Percentiles rank a stretch among this genome's conserved stretches.
These are phyloP conservation scores for Drymodes brunneopygia DNA, from an alignment of 2,113 vertebrate species.

Conservation along the genomic window DNA sequence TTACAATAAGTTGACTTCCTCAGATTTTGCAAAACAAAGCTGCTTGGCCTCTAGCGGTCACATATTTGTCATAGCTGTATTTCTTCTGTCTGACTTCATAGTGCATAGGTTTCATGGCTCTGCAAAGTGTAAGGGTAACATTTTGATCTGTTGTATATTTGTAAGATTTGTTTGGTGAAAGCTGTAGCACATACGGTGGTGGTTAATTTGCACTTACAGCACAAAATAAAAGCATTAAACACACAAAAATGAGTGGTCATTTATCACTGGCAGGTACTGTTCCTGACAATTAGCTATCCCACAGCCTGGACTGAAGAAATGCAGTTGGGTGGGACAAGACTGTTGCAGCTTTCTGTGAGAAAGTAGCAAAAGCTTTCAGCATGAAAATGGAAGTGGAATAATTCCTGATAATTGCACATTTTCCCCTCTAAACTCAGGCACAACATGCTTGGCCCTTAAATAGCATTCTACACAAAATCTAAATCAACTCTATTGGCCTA, in stretches of 20 bases:
- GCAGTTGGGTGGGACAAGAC: not conserved
- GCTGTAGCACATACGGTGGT: conserved; percentile 47
- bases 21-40: not conserved
- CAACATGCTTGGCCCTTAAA: conserved; percentile 70
- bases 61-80: not conserved
- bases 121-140: not conserved
- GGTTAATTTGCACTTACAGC: conserved; percentile 54
- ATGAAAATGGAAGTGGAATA: not conserved
- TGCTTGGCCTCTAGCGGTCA: not conserved
- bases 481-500: no score
- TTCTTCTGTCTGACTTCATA: not conserved
- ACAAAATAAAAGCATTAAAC: conserved; percentile 78
- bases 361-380: not conserved
- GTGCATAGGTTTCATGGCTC: not conserved
- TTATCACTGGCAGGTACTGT: not conserved
- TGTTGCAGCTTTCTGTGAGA: not conserved
- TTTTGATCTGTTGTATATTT: not conserved
- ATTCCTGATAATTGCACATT: conserved; percentile 27
- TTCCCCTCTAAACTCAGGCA: conserved; percentile 60
- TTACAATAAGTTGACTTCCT: not conserved
- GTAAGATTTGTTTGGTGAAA: conserved; percentile 24
- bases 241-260: conserved; percentile 24
- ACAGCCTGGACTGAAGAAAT: not conserved
- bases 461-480: conserved; percentile 57
- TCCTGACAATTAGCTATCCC: not conserved